A percentile compares a stretch with the other conserved stretches of the same genome.
Evolutionary conservation across 2,113 vertebrate species (phyloP).

Genomic region (Catharus minimus): DNA sequence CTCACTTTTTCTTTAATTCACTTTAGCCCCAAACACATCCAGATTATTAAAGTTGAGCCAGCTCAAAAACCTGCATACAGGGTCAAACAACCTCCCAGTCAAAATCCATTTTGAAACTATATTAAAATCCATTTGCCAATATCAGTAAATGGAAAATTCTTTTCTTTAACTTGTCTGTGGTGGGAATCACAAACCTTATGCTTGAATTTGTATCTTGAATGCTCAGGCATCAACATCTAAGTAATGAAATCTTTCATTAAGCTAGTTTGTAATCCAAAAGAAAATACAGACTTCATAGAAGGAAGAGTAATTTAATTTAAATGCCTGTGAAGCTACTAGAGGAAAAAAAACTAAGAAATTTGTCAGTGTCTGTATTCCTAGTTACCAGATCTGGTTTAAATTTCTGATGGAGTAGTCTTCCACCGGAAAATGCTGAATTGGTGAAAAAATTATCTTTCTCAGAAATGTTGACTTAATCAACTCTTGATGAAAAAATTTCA

Average conservation of each 20-base stretch:
- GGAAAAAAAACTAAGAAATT: background rate
- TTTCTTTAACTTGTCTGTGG: background rate
- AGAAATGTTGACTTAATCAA: background rate
- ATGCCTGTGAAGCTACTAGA: background rate
- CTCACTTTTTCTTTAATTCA: background rate
- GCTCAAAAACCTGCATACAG: background rate
- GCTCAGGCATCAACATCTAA: background rate
- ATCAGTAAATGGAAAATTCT: background rate
- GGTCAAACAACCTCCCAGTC: background rate
- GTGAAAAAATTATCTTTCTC: background rate
- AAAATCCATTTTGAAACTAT: background rate
- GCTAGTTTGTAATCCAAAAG: background rate
- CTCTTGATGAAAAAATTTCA: background rate
- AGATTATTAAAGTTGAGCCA: background rate
- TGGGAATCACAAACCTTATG: background rate
- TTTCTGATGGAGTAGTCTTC: constrained; percentile 1
- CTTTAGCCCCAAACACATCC: background rate
- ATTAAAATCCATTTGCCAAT: background rate
- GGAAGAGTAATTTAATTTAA: background rate
- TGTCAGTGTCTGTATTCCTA: background rate
- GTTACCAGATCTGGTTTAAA: background rate
- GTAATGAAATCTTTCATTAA: background rate
- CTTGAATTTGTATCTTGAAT: background rate
- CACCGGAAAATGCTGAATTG: constrained; percentile 13
- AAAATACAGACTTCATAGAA: background rate